Base-by-base conservation (phyloP, 1,140 invertebrate genomes). In the Magallana ariakensis region DNA sequence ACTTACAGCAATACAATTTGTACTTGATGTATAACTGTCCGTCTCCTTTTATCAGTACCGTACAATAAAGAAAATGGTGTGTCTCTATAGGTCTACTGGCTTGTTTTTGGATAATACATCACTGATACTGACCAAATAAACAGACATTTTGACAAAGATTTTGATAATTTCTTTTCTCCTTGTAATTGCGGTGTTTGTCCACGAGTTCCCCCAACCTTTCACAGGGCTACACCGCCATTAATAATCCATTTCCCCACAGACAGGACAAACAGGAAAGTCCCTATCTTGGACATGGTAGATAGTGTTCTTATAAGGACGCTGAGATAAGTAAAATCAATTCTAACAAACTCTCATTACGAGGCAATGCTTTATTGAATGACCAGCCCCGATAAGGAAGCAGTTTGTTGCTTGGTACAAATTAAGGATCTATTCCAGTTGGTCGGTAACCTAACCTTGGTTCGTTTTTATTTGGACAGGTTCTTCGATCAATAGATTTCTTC, bases 391-490 rank as follows among this genome's bases (percentile, higher is more conserved):
- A 75, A 75, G 66, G 66, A 75, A 75, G 33, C 33, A 26, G 66
- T 75, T 75, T 75, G 66, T 75, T 75, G 22, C 66, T 75, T 19
- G 66, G 66, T 75, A 75, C 66, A 75, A 75, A 75, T 75, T 75
- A 75, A 75, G 66, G 66, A 26, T 26, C 66, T 26, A 75, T 75
- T 26, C 66, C 66, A 26, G 66, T 26, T 75, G 66, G 22, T 75
- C 22, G 22, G 22, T 75, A 75, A 15, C 10, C 66, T 75, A 46
- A 46, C 33, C 33, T 46, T 5, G 22, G 6, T 13, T 19, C 22
- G 33, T 19, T 22, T 22, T 75, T 75, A 75, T 75, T n/a, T 75
- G 66, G 66, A 46, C 66, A 19, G 6, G 22, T 75, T 75, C 33
- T 46, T 46, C 5, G 33, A 75, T 75, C 66, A 75, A 75, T 75